Percentiles rank a stretch among this genome's conserved stretches.
Evolutionary conservation across 2,113 vertebrate species (phyloP).

Genomic region (Antigone vipio): DNA sequence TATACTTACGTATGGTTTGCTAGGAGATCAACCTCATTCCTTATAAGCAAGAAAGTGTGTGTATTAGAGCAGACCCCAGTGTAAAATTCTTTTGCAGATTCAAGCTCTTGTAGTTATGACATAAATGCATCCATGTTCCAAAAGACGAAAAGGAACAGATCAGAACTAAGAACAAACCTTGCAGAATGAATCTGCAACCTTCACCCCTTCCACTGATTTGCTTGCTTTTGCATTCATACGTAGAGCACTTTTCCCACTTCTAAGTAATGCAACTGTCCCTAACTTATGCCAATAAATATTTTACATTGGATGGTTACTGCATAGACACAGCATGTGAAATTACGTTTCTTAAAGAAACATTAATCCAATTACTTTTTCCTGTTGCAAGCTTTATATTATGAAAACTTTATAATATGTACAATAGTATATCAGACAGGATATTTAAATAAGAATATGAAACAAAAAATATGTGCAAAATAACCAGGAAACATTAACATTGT

Average conservation of each 20-base stretch:
- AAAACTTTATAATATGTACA: background rate
- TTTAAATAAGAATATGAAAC: background rate
- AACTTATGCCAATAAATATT: background rate
- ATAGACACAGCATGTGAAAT: background rate
- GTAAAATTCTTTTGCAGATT: background rate
- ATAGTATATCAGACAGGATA: background rate
- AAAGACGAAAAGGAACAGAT: background rate
- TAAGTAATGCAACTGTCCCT: background rate
- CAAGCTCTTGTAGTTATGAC: background rate
- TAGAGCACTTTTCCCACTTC: background rate
- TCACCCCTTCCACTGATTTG: background rate
- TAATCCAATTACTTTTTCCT: background rate
- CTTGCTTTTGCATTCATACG: background rate
- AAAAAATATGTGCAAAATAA: background rate
- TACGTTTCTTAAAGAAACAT: background rate
- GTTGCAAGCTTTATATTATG: background rate
- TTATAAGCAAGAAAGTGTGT: background rate
- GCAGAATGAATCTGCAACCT: background rate
- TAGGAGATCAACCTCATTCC: background rate
- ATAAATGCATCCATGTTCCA: background rate
- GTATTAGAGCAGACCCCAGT: background rate
- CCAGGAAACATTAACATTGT: background rate
- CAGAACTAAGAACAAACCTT: background rate
- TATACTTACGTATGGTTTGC: background rate
- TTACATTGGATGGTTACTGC: background rate